Conservation (phyloP, 2,797 vertebrate species). For the Cuniculus paca region DNA sequence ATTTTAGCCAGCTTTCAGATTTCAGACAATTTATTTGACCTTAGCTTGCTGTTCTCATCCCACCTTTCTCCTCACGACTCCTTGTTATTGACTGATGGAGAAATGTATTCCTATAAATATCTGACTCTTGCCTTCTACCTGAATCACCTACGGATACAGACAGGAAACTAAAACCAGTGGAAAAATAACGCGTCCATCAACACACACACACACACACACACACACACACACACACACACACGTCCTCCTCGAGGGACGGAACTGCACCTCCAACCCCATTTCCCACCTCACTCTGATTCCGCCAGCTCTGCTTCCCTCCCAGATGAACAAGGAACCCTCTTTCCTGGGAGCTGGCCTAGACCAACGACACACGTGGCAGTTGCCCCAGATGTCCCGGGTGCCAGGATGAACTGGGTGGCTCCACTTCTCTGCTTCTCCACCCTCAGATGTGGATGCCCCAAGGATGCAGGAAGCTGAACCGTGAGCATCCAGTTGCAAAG, state of each 20-base stretch:
- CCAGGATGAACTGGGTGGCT: rapidly evolving
- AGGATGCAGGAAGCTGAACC: neutral
- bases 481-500: rapidly evolving
- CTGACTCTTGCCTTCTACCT: neutral
- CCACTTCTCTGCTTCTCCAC: neutral
- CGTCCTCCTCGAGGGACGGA: neutral
- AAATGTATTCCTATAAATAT: neutral
- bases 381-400: neutral
- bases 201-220: neutral
- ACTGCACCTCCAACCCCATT: neutral
- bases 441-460: neutral
- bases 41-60: neutral
- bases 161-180: neutral
- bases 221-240: neutral
- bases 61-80: neutral
- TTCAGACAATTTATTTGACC: neutral
- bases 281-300: rapidly evolving
- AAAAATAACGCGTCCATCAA: neutral
- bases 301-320: rapidly evolving
- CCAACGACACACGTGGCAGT: rapidly evolving
- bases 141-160: neutral
- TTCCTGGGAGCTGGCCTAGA: neutral
- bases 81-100: neutral
- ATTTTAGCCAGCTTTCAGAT: neutral
- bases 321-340: neutral